Base-by-base conservation (phyloP, 2,797 vertebrate genomes). In the Muraenolepis orangiensis region DNA sequence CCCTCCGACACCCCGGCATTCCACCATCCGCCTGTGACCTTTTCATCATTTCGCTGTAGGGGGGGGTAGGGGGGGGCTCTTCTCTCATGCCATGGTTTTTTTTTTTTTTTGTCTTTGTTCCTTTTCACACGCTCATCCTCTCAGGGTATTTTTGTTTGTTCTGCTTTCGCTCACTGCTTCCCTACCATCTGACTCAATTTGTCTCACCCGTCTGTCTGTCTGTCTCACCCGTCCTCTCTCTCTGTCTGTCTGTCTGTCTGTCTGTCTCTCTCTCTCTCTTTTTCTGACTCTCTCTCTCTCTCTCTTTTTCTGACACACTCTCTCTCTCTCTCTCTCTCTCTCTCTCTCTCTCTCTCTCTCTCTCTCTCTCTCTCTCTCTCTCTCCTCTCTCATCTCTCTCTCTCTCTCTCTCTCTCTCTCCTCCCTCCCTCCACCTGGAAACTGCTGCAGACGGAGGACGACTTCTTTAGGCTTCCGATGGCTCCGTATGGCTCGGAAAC, bases 1-100 rank as follows among this genome's bases (percentile, higher is more conserved):
- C 32, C 72, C 66, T 73, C 71, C 8, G 29, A 18, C 64, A 3
- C 23, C 51, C 8, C 38, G 76, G 31, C 32, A 40, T 51, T 79
- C 73, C 34, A 64, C 70, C 68, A 72, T 34, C 36, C 18, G 12
- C 69, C 26, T 10, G 40, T 23, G 14, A 71, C 38, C 23, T 30
- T 5, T 14, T 14, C 29, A 38, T 71, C 28, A 29, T 46, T 46
- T 68, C 40, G 73, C n/a, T n/a, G n/a, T n/a, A n/a, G n/a, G n/a
- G n/a, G n/a, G n/a, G n/a, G n/a, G n/a, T n/a, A n/a, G n/a, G n/a
- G n/a, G n/a, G n/a, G n/a, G n/a, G n/a, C n/a, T n/a, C n/a, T n/a
- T n/a, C n/a, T n/a, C n/a, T n/a, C n/a, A n/a, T n/a, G n/a, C n/a
- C n/a, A n/a, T n/a, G n/a, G n/a, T n/a, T n/a, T n/a, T n/a, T 4